Base-by-base conservation (phyloP, 2,113 vertebrate genomes). In the Megaleporinus macrocephalus region DNA sequence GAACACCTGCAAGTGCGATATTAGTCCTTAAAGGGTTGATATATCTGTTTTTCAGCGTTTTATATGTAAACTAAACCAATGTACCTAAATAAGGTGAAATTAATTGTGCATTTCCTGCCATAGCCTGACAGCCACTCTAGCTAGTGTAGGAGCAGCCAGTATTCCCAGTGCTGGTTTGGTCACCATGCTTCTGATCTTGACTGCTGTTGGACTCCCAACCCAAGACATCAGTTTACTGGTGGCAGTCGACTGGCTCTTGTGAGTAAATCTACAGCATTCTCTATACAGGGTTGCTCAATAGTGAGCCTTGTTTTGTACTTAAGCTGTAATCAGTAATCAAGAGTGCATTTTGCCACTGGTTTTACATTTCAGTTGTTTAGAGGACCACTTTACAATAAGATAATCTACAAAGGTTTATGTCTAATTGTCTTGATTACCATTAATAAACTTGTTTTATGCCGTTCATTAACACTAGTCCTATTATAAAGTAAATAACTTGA, bases 191-290 rank as follows among this genome's bases (percentile, higher is more conserved):
- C 95, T 99, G 73, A 98, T 99, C 86, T 94, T 99, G 47, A 98
- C 97, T 0, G 97, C 97, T 0, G 97, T 99, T 86, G 97, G 97
- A n/a, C 93, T 99, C 75, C 97, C 97, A 11, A 98, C 97, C 0
- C 95, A 97, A 88, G 97, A 99, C 90, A 98, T 99, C 93, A 98
- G 97, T 83, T 91, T 99, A 79, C 95, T 99, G 84, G 96, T 99
- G 20, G 97, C 97, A 71, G 97, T 99, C 57, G 97, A 99, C 89
- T 99, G 97, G 97, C 94, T 99, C 53, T 92, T 99, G 97, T 99
- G 93, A 98, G 97, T 98, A 86, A 73, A 74, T 53, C 73, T 26
- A n/a, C 6, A 76, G n/a, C 36, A 65, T 18, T 55, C 71, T 63
- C 33, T 63, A 41, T 44, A 41, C 36, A 61, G n/a, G 22, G 53